Percentiles rank a stretch among this genome's conserved stretches.
These are phyloP conservation scores for Mobula birostris DNA, from an alignment of 2,113 vertebrate genomes.

Conservation along the genomic window DNA sequence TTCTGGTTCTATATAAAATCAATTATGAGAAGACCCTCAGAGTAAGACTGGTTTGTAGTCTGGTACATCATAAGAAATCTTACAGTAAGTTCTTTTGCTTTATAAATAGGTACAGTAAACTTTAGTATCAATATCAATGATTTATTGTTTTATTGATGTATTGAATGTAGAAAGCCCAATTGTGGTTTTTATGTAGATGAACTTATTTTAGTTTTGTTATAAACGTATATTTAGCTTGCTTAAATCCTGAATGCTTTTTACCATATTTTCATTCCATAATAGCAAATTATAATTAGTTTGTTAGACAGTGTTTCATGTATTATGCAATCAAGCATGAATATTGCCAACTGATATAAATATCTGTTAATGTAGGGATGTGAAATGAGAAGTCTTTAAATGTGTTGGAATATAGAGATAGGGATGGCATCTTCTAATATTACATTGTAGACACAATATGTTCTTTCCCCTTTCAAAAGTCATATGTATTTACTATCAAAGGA, in stretches of 20 bases:
- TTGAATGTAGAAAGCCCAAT: conserved; percentile 32
- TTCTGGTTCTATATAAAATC: background rate
- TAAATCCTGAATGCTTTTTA: background rate
- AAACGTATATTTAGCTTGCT: conserved; percentile 29
- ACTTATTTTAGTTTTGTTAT: conserved; percentile 8
- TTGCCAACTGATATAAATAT: conserved; percentile 26
- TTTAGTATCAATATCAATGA: background rate
- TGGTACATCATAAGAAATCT: background rate
- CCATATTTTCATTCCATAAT: conserved; percentile 13
- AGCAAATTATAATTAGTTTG: background rate
- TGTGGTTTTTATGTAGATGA: background rate
- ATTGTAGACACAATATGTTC: conserved; percentile 13
- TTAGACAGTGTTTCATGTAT: background rate
- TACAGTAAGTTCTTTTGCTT: background rate
- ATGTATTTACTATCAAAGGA: background rate
- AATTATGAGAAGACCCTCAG: background rate
- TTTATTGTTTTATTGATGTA: background rate
- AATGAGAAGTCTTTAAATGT: background rate
- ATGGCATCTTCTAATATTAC: background rate
- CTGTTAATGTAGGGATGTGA: conserved; percentile 1
- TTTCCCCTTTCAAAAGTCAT: conserved; percentile 13
- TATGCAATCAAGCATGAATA: background rate
- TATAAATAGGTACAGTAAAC: background rate
- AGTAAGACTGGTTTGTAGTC: background rate
- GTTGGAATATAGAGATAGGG: background rate